These are phyloP conservation scores for Catostylus mosaicus DNA, from an alignment of 30 jellyfish, hydroid and myxozoan genomes.

Conservation along the genomic window DNA sequence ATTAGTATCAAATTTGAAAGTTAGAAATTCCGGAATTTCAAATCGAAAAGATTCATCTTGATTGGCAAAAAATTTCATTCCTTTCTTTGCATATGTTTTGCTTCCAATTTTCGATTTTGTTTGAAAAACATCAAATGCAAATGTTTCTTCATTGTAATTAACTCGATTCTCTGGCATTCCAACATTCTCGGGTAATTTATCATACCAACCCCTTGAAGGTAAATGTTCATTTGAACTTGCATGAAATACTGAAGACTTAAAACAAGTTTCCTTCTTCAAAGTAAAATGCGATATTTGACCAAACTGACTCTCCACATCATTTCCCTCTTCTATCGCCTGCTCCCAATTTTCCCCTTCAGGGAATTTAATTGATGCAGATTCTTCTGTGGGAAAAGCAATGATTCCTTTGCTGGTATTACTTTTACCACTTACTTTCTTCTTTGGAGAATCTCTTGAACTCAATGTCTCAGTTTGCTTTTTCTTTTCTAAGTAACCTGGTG, in stretches of 20 bases:
- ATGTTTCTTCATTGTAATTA: too few relatives aligned
- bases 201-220: background rate
- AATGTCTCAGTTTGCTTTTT: slow-evolving; percentile 1
- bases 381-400: background rate
- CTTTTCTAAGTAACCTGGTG: slow-evolving; percentile 10
- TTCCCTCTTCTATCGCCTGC: too few relatives aligned
- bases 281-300: too few relatives aligned
- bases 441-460: background rate
- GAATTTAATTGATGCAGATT: too few relatives aligned
- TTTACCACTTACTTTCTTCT: background rate
- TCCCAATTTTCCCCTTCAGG: too few relatives aligned
- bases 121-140: too few relatives aligned
- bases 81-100: background rate
- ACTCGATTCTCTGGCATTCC: too few relatives aligned
- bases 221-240: background rate
- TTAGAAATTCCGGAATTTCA: slow-evolving; percentile 69
- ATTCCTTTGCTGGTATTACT: background rate
- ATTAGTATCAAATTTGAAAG: slow-evolving; percentile 53
- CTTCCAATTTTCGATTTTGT: too few relatives aligned
- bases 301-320: too few relatives aligned
- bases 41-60: slow-evolving; percentile 14
- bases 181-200: too few relatives aligned
- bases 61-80: background rate
- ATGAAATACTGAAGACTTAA: background rate
- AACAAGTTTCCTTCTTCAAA: too few relatives aligned